Evolutionary conservation across 2,113 vertebrate genomes (phyloP), one percentile per base, ranked within the genome.

Genomic region (Neodontobutis hainanensis): DNA sequence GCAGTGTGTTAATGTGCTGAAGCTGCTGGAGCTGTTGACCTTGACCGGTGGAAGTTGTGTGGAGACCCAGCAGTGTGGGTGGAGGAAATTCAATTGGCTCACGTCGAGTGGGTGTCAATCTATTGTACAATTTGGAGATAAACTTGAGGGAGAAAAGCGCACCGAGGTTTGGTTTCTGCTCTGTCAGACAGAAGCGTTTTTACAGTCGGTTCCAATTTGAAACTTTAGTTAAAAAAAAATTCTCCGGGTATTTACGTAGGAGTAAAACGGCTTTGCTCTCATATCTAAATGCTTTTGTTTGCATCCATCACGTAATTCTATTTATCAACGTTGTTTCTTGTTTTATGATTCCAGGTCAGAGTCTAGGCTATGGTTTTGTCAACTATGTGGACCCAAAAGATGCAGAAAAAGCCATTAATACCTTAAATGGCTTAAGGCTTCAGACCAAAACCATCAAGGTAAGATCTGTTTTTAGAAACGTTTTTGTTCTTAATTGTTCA

Each of bases 401-500:
- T 83, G 97, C 97, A 5, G 97, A 98, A 80, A 99, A 99, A 88
- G 97, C 97, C 77, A 97, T 99, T 88, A 98, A 96, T 87, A 99
- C 97, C 15, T 89, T 99, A 88, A 99, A 97, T 78, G 97, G 96
- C 91, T 90, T 99, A 90, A 94, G 97, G 93, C 96, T 99, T 87
- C 97, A 99, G 90, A 99, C 97, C 83, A 99, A 99, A 93, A 99
- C 97, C 83, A 99, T 99, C 88, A 99, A 99, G 94, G 97, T 99
- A 95, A 78, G 93, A 73, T 8, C 11, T 56, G 5, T 0, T 8
- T 34, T 35, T 53, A 11, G 19, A 27, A 27, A 27, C 3, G 19
- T 27, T 27, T 27, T 27, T 27, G 19, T 27, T 2, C 19, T 27
- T 27, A 27, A 2, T 27, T 27, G 19, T 27, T 27, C 19, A 27